Percentiles rank a stretch among this genome's conserved stretches.
These are phyloP conservation scores for Chanos chanos DNA, from an alignment of 2,797 vertebrate species.

Conservation along the genomic window DNA sequence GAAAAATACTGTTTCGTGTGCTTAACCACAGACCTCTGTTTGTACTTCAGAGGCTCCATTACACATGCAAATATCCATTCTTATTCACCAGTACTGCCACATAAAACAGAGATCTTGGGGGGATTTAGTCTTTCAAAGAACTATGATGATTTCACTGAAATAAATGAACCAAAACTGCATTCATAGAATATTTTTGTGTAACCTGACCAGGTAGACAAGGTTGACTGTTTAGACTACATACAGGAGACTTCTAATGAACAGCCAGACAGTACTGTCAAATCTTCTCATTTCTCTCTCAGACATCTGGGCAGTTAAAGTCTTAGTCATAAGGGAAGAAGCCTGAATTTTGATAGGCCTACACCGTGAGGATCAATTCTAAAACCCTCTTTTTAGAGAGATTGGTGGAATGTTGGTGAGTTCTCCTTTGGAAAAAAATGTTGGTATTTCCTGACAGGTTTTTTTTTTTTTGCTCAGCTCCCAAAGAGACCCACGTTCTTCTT, in stretches of 20 bases:
- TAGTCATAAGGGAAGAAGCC: background rate
- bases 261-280: background rate
- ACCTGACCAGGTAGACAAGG: no score
- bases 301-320: slow-evolving; percentile 24
- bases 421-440: slow-evolving; percentile 26
- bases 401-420: slow-evolving; percentile 43
- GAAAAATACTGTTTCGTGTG: slow-evolving; percentile 18
- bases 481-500: slow-evolving; percentile 22
- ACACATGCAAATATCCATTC: no score
- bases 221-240: no score
- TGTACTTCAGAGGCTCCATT: no score
- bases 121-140: no score
- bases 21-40: slow-evolving; percentile 17
- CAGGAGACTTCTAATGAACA: background rate
- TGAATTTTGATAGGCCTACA: slow-evolving; percentile 18
- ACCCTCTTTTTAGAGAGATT: slow-evolving; percentile 5
- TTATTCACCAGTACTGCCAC: no score
- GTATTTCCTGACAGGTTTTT: slow-evolving; percentile 49
- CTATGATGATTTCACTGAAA: no score
- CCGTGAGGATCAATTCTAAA: slow-evolving; percentile 4
- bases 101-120: no score
- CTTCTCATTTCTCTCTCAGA: background rate
- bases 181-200: no score
- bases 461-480: slow-evolving; percentile 16
- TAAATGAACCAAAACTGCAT: no score